Conservation (phyloP, 2,888 invertebrate genomes). For the Ligdia adustata region DNA sequence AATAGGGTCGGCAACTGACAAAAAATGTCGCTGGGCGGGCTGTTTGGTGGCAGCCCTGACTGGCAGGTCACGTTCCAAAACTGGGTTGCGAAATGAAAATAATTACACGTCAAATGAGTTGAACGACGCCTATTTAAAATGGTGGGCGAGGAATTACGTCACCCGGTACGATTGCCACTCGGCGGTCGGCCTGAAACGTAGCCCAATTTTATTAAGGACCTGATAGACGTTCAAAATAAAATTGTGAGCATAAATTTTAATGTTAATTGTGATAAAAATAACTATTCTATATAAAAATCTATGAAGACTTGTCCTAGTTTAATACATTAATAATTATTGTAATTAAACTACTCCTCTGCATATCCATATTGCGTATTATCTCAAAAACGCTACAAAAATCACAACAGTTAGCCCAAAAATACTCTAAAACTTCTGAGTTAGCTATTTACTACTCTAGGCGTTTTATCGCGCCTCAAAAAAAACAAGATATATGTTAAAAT, state of each 20-base stretch:
- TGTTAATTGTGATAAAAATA: too few species aligned
- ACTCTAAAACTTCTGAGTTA: too few species aligned
- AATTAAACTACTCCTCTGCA: too few species aligned
- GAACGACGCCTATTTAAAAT: conserved; percentile 72
- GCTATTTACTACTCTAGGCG: too few species aligned
- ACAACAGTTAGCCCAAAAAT: too few species aligned
- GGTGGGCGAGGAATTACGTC: conserved; percentile 46
- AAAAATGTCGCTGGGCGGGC: conserved; percentile 49
- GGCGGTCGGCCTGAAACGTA: conserved; percentile 19
- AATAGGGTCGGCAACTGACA: conserved; percentile 57
- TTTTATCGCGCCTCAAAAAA: too few species aligned
- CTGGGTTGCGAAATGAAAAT: conserved; percentile 66
- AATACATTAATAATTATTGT: too few species aligned
- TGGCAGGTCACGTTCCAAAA: conserved; percentile 54
- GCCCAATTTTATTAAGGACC: conserved; percentile 9
- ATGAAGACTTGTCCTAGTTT: too few species aligned
- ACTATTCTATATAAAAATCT: too few species aligned
- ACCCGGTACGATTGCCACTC: conserved; percentile 52
- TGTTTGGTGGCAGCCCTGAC: conserved; percentile 31
- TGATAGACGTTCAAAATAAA: not conserved
- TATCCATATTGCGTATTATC: too few species aligned
- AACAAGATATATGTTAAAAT: too few species aligned
- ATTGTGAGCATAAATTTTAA: not conserved
- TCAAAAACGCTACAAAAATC: too few species aligned
- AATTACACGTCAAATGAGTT: conserved; percentile 74